phyloP scores from a whole-genome alignment of 1,140 invertebrate genomes.

The Teleogryllus occipitalis region DNA sequence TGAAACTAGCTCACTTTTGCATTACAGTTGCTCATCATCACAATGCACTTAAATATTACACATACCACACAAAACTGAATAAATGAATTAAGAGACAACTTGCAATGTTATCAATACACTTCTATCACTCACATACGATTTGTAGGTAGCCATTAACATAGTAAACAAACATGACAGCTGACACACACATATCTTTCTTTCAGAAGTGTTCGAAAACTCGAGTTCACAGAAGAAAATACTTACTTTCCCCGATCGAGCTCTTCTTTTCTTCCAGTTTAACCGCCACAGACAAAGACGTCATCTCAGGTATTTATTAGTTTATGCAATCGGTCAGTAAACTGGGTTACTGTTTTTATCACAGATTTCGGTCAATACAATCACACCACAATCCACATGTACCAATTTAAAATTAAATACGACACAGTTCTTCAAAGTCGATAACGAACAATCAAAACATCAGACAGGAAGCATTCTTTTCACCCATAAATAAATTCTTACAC shows the following conservation, averaged over 20 bases:
- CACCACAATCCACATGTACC: not conserved
- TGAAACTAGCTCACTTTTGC: too few species aligned
- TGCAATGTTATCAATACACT: too few species aligned
- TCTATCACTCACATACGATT: too few species aligned
- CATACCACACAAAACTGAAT: too few species aligned
- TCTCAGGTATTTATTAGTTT: not conserved
- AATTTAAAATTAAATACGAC: conserved; percentile 10
- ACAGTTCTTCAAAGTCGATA: conserved; percentile 7
- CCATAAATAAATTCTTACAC: conserved; percentile 20
- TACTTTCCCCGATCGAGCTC: conserved; percentile 8
- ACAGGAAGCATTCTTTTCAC: conserved; percentile 15
- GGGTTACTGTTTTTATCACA: conserved; percentile 18
- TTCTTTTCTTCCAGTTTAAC: conserved; percentile 7
- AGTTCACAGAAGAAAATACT: not conserved
- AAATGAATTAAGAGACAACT: too few species aligned
- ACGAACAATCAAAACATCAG: conserved; percentile 12
- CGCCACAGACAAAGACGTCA: not conserved
- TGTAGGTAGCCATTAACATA: not conserved
- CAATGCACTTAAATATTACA: too few species aligned
- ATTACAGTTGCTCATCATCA: too few species aligned
- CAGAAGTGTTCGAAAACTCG: too few species aligned
- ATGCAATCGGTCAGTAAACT: not conserved
- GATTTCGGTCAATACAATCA: conserved; percentile 15
- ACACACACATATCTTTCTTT: not conserved
- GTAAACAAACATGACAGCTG: conserved; percentile 18